These are phyloP conservation scores for Cephalotes varians DNA, from an alignment of 2,888 invertebrate genomes.

Conservation along the genomic window DNA sequence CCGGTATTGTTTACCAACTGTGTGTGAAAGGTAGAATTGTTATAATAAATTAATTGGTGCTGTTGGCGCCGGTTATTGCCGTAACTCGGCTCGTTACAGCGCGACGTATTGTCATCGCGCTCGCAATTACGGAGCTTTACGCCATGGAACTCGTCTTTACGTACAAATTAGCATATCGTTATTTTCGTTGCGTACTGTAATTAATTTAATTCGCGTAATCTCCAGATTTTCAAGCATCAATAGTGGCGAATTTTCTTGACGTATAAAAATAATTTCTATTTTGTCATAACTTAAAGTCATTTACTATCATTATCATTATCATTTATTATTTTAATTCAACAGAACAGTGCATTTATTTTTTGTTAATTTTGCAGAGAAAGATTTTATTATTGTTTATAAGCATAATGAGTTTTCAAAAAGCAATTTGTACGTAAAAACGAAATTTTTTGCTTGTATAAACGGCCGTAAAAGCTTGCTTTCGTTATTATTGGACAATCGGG, in stretches of 20 bases:
- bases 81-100: constrained; percentile 31
- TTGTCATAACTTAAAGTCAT: background rate
- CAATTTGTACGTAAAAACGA: background rate
- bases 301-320: background rate
- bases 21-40: constrained; percentile 50
- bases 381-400: constrained; percentile 6
- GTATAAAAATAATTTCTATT: constrained; percentile 1
- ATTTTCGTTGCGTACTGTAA: background rate
- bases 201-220: constrained; percentile 6
- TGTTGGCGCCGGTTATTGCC: constrained; percentile 5
- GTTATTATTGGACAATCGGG: constrained; percentile 1
- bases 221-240: background rate
- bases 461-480: constrained; percentile 26
- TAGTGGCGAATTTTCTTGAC: background rate
- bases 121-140: constrained; percentile 28
- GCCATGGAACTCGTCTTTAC: constrained; percentile 9
- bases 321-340: background rate
- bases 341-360: background rate
- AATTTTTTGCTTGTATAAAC: constrained; percentile 21
- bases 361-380: background rate
- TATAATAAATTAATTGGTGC: constrained; percentile 47
- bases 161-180: constrained; percentile 27
- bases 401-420: background rate
- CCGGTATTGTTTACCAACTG: constrained; percentile 38
- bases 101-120: constrained; percentile 11